Percentiles rank a stretch among this genome's conserved stretches.
Conservation (phyloP, 2,888 invertebrate genomes). For the Eupithecia centaureata region DNA sequence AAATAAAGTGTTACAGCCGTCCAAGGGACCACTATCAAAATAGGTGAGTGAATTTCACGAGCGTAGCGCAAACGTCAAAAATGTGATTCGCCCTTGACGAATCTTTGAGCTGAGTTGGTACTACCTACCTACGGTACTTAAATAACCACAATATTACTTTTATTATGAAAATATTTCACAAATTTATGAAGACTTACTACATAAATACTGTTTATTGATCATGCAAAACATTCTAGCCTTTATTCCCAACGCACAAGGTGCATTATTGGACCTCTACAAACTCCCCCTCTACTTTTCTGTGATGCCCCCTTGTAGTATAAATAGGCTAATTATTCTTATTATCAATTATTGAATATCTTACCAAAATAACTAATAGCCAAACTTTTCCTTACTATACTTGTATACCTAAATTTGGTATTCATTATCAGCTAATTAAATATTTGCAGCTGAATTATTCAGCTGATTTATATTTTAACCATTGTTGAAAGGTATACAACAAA, state of each 20-base stretch:
- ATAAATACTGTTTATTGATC: background rate
- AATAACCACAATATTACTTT: background rate
- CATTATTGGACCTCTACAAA: background rate
- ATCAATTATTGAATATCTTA: background rate
- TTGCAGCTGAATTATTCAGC: too few species aligned
- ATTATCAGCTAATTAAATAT: too few species aligned
- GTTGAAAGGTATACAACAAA: background rate
- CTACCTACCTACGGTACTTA: slow-evolving; percentile 26
- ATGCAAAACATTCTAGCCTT: background rate
- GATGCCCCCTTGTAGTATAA: background rate
- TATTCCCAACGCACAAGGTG: background rate
- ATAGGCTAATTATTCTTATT: background rate
- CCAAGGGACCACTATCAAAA: slow-evolving; percentile 44
- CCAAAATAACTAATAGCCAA: background rate
- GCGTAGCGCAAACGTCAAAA: slow-evolving; percentile 48
- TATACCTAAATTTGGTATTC: too few species aligned
- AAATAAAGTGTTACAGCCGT: slow-evolving; percentile 40
- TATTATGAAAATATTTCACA: background rate
- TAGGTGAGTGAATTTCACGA: slow-evolving; percentile 55
- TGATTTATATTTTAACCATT: background rate
- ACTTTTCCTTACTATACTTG: background rate
- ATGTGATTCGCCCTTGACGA: slow-evolving; percentile 64
- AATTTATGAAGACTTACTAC: background rate
- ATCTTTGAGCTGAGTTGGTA: slow-evolving; percentile 37
- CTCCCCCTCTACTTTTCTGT: background rate